Evolutionary conservation across 2,113 vertebrate species (phyloP), one percentile per base, ranked within the genome.

Genomic region (Zeus faber): DNA sequence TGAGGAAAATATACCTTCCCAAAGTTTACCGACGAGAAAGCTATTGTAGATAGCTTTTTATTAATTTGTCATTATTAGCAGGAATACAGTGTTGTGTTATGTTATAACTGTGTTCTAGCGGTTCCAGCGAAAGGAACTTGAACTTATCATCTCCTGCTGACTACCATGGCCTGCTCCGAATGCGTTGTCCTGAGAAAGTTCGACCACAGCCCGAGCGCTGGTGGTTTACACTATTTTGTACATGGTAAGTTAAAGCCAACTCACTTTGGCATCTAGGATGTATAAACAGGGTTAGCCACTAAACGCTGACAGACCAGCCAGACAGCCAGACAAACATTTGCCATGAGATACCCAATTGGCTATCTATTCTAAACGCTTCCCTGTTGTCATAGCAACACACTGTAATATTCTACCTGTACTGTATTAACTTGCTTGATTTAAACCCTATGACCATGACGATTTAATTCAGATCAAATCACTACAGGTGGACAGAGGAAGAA

Each of bases 211-310:
- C 73, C 59, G 61, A 63, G 65, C 76, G 80, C 73, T 57, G 54
- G 82, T 63, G 84, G 84, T 85, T 84, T 75, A 72, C 72, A 70
- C 65, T 84, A 77, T 82, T 84, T 77, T 82, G 79, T 84, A 62
- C 71, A 55, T 80, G 79, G 74, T 70, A 72, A 77, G 69, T 21
- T 67, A 65, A 79, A 76, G 84, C 69, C 78, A 69, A 58, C 77
- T 78, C 72, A 58, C 73, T 72, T 57, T 77, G 83, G 79, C 76
- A 77, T 84, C 67, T 54, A 45, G 70, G 74, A 77, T 85, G 81
- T 81, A 89, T 84, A 85, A 86, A 85, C 74, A 75, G 59, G 79
- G 71, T 81, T 78, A 79, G 77, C 85, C 81, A 84, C 83, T 87
- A 88, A 88, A 83, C 80, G 68, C 83, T 74, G 61, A 40, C 77